Base-by-base conservation (phyloP, 2,888 invertebrate species). In the Synergus umbraculus region DNA sequence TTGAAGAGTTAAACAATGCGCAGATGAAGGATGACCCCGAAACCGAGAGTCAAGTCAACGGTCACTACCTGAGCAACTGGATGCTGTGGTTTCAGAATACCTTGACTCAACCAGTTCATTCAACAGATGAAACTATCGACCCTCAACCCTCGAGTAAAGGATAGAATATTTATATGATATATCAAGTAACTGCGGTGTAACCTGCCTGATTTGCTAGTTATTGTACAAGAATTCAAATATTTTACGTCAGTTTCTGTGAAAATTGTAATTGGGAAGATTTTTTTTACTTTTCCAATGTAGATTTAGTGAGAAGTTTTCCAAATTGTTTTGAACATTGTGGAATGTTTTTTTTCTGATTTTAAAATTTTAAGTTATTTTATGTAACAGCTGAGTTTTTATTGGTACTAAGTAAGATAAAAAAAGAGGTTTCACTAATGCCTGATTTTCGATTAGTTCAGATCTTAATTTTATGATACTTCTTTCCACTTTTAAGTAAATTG, bases 81-180 rank as follows among this genome's bases (percentile, higher is more conserved):
- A 88, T 89, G 87, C 85, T 90, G 87, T 89, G 89, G 90, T 88
- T 90, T 80, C 90, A 90, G 82, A 89, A 87, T 80, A 87, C 86
- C 18, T 80, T 89, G 76, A 78, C 84, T 64, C 89, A 88, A 83
- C 84, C 87, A 4, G 83, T 84, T 76, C 85, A 86, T 78, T 76
- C 83, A 49, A 85, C 82, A 64, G 88, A 88, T 76, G 84, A 86
- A 76, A 85, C 81, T 78, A 18, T 78, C 66, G 86, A 87, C 77
- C 77, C 84, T 37, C 83, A 85, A 67, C 65, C 83, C 44, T 82
- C 83, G 79, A 85, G 66, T 81, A 85, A 82, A 76, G 78, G 76
- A 83, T 85, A 77, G 81, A 78, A 41, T 18, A 54, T 63, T 49
- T 65, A 29, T 29, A 29, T 29, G 22, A 29, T 29, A 29, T 29